phyloP scores from a whole-genome alignment of 2,113 vertebrate genomes.

The Xerus inauris region DNA sequence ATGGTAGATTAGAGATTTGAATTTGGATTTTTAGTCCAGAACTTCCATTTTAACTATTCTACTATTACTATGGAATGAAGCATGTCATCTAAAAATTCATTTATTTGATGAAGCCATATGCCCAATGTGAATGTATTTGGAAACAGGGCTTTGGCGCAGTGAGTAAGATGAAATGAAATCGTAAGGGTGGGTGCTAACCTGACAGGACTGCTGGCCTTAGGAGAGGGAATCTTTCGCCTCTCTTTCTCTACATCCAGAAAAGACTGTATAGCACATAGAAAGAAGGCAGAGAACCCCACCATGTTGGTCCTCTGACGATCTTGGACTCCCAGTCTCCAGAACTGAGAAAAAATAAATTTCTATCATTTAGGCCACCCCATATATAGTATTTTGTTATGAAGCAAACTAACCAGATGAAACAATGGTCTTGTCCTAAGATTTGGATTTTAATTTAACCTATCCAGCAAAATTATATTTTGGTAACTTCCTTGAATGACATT shows the following conservation, averaged over 20 bases:
- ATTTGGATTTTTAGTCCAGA: not conserved
- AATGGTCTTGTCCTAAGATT: not conserved
- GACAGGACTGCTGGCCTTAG: not conserved
- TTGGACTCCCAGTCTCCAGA: not conserved
- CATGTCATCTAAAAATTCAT: not conserved
- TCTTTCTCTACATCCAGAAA: not conserved
- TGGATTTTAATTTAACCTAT: not conserved
- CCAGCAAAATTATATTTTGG: not conserved
- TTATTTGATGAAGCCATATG: not conserved
- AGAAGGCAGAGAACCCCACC: not conserved
- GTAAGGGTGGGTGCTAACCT: not conserved
- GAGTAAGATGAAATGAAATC: not conserved
- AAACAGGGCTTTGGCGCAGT: not conserved
- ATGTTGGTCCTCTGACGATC: not conserved
- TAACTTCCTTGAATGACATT: not conserved
- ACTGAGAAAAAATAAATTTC: not conserved
- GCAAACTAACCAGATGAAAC: not conserved
- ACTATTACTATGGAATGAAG: not conserved
- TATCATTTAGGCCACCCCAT: not conserved
- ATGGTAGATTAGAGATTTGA: not conserved
- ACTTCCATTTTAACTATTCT: not conserved
- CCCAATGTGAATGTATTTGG: not conserved
- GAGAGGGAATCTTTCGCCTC: not conserved
- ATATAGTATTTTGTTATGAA: not conserved
- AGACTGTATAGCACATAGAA: rapidly evolving